Evolutionary conservation across 2,113 vertebrate genomes (phyloP).

Genomic region (Otocyon megalotis): DNA sequence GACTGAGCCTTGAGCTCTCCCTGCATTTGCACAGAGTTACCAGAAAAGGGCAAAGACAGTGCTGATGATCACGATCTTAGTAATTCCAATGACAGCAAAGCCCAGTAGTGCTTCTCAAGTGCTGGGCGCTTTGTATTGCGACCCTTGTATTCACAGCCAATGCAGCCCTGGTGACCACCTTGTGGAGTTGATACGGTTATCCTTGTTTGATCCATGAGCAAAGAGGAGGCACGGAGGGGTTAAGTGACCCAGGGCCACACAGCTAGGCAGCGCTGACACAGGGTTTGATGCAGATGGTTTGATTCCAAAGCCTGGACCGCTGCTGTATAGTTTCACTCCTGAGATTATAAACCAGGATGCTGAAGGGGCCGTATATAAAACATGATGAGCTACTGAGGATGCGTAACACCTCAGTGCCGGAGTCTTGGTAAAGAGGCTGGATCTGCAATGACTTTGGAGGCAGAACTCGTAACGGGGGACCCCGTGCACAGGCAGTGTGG

Average conservation of each 20-base stretch:
- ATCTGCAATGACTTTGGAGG: background rate
- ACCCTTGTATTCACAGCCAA: background rate
- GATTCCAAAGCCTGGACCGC: background rate
- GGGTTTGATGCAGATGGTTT: background rate
- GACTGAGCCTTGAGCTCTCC: background rate
- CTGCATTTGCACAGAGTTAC: background rate
- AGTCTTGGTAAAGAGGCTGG: background rate
- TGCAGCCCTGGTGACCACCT: background rate
- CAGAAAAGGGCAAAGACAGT: background rate
- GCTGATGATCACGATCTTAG: fast-evolving
- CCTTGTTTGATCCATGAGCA: background rate
- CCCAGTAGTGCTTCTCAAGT: background rate
- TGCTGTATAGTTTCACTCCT: background rate
- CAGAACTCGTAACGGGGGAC: background rate
- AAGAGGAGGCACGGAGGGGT: background rate
- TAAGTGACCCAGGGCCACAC: background rate
- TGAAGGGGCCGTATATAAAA: background rate
- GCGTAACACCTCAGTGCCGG: background rate
- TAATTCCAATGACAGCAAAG: background rate
- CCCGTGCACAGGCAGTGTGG: background rate
- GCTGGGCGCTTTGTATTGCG: background rate
- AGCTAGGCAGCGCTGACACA: background rate
- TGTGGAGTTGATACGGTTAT: background rate
- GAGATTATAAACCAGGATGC: background rate
- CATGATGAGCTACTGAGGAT: background rate